These are phyloP conservation scores for Chinchilla lanigera DNA, from an alignment of 2,113 vertebrate species.

Conservation along the genomic window DNA sequence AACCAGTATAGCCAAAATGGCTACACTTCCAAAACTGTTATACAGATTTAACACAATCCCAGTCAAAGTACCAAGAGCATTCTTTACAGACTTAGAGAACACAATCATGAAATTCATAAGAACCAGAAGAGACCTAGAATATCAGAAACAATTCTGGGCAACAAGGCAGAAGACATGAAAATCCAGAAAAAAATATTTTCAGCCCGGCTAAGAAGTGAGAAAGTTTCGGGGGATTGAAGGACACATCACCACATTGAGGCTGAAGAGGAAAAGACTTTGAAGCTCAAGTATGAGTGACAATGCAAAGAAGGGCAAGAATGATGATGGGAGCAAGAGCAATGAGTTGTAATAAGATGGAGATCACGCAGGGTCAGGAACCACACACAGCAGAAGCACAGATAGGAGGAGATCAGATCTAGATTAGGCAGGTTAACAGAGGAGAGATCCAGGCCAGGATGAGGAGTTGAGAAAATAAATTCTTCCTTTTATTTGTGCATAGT, in stretches of 20 bases:
- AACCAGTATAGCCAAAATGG: no score
- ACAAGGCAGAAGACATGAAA: no score
- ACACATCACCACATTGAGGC: neutral
- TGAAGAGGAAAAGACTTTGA: slow-evolving; percentile 23
- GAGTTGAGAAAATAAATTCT: slow-evolving; percentile 19
- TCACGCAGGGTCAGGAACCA: neutral
- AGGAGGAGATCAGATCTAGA: neutral
- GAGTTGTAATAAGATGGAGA: neutral
- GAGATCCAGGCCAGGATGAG: neutral
- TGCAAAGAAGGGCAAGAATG: neutral
- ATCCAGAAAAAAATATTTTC: no score
- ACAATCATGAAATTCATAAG: no score
- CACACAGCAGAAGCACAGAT: neutral
- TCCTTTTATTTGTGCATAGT: neutral
- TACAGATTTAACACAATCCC: no score
- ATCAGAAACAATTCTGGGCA: no score
- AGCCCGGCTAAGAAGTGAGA: neutral
- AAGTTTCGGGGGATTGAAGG: neutral
- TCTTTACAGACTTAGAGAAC: no score
- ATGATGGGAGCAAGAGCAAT: neutral
- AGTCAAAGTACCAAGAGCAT: no score
- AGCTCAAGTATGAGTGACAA: neutral
- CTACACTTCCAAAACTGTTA: no score
- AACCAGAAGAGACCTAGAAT: no score
- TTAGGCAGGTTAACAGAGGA: neutral